Evolutionary conservation across 53 echinoderm and acorn worm genomes (phyloP).

Genomic region (Actinopyga echinites): DNA sequence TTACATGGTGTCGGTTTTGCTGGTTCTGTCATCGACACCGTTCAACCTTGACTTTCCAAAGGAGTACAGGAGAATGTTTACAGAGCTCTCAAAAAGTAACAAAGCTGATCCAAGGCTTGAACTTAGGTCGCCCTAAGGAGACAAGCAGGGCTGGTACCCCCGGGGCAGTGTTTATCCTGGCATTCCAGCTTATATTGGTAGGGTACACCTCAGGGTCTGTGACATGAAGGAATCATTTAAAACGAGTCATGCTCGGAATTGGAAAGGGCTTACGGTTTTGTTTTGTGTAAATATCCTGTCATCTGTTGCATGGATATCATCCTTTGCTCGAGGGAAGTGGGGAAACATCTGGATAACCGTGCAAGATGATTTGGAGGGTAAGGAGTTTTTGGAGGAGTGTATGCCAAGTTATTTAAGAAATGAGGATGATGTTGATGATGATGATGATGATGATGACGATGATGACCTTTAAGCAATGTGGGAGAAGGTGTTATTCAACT

Average conservation of each 20-base stretch:
- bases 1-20: too few relatives aligned
- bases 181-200: conserved; percentile 26
- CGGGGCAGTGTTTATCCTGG: conserved; percentile 26
- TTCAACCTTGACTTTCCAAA: conserved; percentile 31
- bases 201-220: too few relatives aligned
- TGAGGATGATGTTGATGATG: too few relatives aligned
- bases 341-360: conserved; percentile 34
- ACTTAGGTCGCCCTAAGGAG: conserved; percentile 24
- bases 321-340: neutral
- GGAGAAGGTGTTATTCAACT: conserved; percentile 26
- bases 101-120: conserved; percentile 31
- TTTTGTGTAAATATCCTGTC: conserved; percentile 44
- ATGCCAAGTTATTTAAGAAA: neutral
- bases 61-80: conserved; percentile 16
- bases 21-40: too few relatives aligned
- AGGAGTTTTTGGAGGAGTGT: neutral
- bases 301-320: conserved; percentile 42
- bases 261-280: conserved; percentile 19
- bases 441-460: too few relatives aligned
- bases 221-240: too few relatives aligned
- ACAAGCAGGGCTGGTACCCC: neutral
- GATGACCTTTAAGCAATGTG: too few relatives aligned
- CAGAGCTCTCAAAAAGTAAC: conserved; percentile 33
- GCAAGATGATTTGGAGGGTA: conserved; percentile 9
- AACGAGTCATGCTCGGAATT: too few relatives aligned